phyloP scores from a whole-genome alignment of 1,140 invertebrate genomes.

The Drosophila quadrilineata region DNA sequence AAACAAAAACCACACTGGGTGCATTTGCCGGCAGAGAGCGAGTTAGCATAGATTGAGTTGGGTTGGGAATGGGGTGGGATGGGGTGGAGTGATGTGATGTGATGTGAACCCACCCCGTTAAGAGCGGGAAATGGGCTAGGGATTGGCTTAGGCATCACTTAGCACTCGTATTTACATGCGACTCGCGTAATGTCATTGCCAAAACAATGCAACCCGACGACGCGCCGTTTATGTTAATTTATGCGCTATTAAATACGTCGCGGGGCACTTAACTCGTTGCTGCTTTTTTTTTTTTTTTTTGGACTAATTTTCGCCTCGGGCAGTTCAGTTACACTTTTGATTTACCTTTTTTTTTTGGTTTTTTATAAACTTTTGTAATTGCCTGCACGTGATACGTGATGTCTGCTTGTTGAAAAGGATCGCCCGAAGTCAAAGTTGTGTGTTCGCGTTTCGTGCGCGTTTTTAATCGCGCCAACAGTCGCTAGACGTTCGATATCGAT shows the following conservation, averaged over 20 bases:
- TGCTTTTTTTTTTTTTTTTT: constrained; percentile 27
- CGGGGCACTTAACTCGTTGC: constrained; percentile 70
- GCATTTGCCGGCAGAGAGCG: constrained; percentile 9
- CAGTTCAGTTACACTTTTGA: constrained; percentile 26
- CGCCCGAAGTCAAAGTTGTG: constrained; percentile 4
- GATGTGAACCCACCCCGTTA: too few species aligned
- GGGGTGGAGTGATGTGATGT: constrained; percentile 8
- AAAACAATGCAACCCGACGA: constrained; percentile 54
- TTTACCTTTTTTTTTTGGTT: neutral
- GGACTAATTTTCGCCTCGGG: constrained; percentile 36
- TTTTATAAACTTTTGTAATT: constrained; percentile 45
- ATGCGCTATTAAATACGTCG: constrained; percentile 74
- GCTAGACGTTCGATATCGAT: too few species aligned
- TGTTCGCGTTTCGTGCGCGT: constrained; percentile 1
- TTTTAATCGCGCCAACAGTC: constrained; percentile 5
- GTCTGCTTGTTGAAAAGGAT: constrained; percentile 18
- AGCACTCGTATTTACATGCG: constrained; percentile 58
- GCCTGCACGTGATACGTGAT: constrained; percentile 61
- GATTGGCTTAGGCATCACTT: constrained; percentile 23
- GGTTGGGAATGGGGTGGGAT: constrained; percentile 12
- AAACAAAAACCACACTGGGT: constrained; percentile 78
- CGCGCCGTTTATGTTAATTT: constrained; percentile 73
- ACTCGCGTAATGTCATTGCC: constrained; percentile 70
- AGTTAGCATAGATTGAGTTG: neutral
- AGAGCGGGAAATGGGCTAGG: constrained; percentile 2